phyloP scores from a whole-genome alignment of 2,113 vertebrate species.

The Cynocephalus volans region DNA sequence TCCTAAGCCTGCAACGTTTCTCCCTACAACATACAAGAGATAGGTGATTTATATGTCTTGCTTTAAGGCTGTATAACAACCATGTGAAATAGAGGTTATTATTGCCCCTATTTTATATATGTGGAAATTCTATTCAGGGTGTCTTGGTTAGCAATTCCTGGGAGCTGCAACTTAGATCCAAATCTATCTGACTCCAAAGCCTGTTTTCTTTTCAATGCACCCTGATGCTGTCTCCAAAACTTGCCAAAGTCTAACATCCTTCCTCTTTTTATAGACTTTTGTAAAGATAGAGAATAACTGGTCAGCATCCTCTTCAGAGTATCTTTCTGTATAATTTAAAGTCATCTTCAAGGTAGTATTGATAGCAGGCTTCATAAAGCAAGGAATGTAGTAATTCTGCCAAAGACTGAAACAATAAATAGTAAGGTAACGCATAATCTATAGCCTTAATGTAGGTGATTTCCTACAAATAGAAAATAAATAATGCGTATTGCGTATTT shows the following conservation, averaged over 20 bases:
- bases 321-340: constrained; percentile 66
- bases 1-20: not conserved
- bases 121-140: not conserved
- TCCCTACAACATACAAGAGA: not conserved
- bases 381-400: constrained; percentile 65
- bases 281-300: not conserved
- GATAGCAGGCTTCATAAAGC: constrained; percentile 59
- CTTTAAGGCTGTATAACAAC: not conserved
- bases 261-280: not conserved
- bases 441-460: not conserved
- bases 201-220: not conserved
- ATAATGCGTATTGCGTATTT: not conserved
- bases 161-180: not conserved
- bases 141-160: not conserved
- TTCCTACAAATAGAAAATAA: constrained; percentile 29
- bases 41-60: not conserved
- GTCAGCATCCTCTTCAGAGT: constrained; percentile 45
- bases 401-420: constrained; percentile 66
- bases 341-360: constrained; percentile 35
- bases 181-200: not conserved
- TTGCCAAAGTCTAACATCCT: not conserved
- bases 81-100: not conserved
- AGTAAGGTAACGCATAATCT: not conserved
- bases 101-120: not conserved
- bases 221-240: not conserved